Evolutionary conservation across 2,888 invertebrate genomes (phyloP).

Genomic region (Subacronicta megacephala): DNA sequence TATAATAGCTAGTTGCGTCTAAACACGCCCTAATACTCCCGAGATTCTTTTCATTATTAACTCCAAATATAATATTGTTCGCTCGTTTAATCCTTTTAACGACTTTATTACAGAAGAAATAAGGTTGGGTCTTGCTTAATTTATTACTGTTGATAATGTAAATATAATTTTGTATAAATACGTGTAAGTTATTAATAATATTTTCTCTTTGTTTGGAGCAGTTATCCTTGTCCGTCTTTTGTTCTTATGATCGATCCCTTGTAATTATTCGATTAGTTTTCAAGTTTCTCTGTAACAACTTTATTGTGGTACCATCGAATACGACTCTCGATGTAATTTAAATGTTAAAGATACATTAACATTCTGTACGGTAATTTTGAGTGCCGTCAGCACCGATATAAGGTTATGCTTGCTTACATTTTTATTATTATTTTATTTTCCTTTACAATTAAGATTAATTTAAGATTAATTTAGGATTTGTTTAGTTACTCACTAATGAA

Average conservation of each 20-base stretch:
- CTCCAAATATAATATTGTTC: slow-evolving; percentile 59
- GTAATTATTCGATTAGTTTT: slow-evolving; percentile 58
- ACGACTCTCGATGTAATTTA: slow-evolving; percentile 19
- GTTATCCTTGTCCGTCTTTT: slow-evolving; percentile 59
- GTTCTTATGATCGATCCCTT: slow-evolving; percentile 53
- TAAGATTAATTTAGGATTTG: too few species aligned
- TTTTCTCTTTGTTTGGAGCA: slow-evolving; percentile 67
- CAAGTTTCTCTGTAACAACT: slow-evolving; percentile 44
- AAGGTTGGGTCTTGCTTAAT: slow-evolving; percentile 26
- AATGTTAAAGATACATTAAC: slow-evolving; percentile 15
- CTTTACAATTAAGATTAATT: too few species aligned
- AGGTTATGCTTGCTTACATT: too few species aligned
- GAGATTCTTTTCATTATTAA: slow-evolving; percentile 78
- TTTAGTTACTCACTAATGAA: too few species aligned
- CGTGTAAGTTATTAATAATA: slow-evolving; percentile 73
- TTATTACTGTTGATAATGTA: not conserved
- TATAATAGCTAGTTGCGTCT: slow-evolving; percentile 46
- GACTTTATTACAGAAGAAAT: slow-evolving; percentile 16
- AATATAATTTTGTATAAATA: slow-evolving; percentile 34
- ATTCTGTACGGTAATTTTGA: not conserved
- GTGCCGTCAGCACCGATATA: not conserved
- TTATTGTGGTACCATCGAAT: slow-evolving; percentile 41
- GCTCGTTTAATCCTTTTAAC: slow-evolving; percentile 17
- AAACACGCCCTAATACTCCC: slow-evolving; percentile 66
- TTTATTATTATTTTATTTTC: too few species aligned